Evolutionary conservation across 2,888 invertebrate genomes (phyloP).

Genomic region (Pammene aurita): DNA sequence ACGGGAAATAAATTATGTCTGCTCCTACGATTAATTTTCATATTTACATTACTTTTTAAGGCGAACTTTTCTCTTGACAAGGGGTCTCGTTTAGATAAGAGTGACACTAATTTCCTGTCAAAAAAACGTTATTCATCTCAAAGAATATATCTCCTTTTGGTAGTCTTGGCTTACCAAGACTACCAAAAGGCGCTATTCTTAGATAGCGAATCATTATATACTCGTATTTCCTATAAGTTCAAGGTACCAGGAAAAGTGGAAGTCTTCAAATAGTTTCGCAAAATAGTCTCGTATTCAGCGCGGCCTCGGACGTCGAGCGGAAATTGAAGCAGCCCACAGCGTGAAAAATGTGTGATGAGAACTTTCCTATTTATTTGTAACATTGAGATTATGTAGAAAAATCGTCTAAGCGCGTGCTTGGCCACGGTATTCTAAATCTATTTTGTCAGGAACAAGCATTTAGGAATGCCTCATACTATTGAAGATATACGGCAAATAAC

Average conservation of each 20-base stretch:
- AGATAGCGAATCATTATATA: not conserved
- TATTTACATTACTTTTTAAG: too few relatives aligned
- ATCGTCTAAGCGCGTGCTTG: slow-evolving; percentile 5
- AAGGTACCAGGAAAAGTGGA: not conserved
- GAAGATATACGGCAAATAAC: not conserved
- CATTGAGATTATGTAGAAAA: not conserved
- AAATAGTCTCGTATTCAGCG: slow-evolving; percentile 24
- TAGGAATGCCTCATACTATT: not conserved
- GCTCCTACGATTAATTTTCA: too few relatives aligned
- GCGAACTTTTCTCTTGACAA: too few relatives aligned
- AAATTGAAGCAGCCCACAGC: slow-evolving; percentile 13
- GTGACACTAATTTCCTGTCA: too few relatives aligned
- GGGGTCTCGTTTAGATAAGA: too few relatives aligned
- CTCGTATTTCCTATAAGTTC: not conserved
- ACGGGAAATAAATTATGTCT: too few relatives aligned
- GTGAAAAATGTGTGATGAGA: slow-evolving; percentile 32
- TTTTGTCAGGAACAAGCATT: not conserved
- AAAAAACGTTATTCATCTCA: too few relatives aligned
- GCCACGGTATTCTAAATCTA: not conserved
- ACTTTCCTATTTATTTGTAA: slow-evolving; percentile 29
- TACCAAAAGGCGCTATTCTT: too few relatives aligned
- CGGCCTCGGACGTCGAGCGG: slow-evolving; percentile 19
- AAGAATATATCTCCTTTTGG: too few relatives aligned
- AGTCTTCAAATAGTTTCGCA: slow-evolving; percentile 18
- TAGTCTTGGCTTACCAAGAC: too few relatives aligned